These are phyloP conservation scores for Sebastes miniatus DNA, from an alignment of 2,797 vertebrate species.

Conservation along the genomic window DNA sequence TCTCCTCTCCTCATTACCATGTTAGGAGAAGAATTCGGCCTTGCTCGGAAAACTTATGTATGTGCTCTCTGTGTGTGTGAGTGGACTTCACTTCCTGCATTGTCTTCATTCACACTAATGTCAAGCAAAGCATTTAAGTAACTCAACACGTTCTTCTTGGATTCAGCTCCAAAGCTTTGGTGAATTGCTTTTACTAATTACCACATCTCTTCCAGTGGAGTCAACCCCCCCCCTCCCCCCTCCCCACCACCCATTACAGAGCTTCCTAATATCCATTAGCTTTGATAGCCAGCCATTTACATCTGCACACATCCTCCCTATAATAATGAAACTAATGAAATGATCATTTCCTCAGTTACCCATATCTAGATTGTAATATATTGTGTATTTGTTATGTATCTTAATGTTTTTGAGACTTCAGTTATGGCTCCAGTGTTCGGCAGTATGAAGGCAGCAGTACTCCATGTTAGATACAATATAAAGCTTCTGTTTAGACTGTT, in stretches of 20 bases:
- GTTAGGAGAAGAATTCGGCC: slow-evolving; percentile 13
- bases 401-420: neutral
- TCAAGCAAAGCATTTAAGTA: neutral
- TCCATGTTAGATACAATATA: too few species aligned
- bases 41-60: neutral
- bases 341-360: slow-evolving; percentile 13
- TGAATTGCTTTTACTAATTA: slow-evolving; percentile 49
- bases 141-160: neutral
- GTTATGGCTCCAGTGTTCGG: neutral
- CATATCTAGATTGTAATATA: neutral
- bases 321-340: slow-evolving; percentile 46
- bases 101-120: neutral
- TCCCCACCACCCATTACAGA: slow-evolving; percentile 32
- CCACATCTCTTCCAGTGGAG: slow-evolving; percentile 22
- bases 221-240: slow-evolving; percentile 40
- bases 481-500: too few species aligned
- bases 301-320: slow-evolving; percentile 14
- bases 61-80: neutral
- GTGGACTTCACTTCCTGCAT: slow-evolving; percentile 1
- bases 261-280: slow-evolving; percentile 50
- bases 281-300: slow-evolving; percentile 45
- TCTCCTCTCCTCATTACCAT: slow-evolving; percentile 17
- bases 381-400: neutral
- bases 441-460: neutral
- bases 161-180: slow-evolving; percentile 22